A percentile compares a stretch with the other conserved stretches of the same genome.
phyloP scores from a whole-genome alignment of 2,888 invertebrate species.

The Chorisops tibialis region DNA sequence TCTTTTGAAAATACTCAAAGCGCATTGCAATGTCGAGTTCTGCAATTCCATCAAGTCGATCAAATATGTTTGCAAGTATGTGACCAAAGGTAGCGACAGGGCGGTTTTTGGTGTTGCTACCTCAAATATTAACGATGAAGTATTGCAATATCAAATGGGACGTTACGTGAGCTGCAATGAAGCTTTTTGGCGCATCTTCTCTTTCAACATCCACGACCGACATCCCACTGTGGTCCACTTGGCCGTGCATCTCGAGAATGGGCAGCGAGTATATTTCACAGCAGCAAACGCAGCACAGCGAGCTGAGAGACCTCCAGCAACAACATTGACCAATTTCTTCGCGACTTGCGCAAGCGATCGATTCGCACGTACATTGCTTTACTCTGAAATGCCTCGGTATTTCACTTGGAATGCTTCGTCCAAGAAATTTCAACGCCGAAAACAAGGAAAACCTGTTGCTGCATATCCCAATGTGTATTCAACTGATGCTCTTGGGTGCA shows the following conservation, averaged over 20 bases:
- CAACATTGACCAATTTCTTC: constrained; percentile 41
- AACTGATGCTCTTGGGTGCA: constrained; percentile 41
- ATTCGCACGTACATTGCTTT: constrained; percentile 40
- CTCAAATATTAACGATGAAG: constrained; percentile 26
- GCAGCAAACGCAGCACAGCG: constrained; percentile 33
- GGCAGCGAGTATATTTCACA: constrained; percentile 41
- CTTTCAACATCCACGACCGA: constrained; percentile 35
- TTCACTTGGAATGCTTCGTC: constrained; percentile 41
- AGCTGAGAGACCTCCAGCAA: constrained; percentile 30
- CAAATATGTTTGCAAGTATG: constrained; percentile 39
- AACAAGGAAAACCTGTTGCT: constrained; percentile 39
- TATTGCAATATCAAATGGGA: constrained; percentile 10
- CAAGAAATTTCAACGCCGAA: constrained; percentile 42
- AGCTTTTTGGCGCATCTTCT: constrained; percentile 32
- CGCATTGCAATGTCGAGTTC: constrained; percentile 45
- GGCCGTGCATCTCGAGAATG: constrained; percentile 28
- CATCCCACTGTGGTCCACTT: constrained; percentile 33
- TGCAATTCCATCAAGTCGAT: too few species aligned
- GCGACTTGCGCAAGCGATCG: constrained; percentile 39
- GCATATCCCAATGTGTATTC: constrained; percentile 39
- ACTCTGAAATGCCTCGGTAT: constrained; percentile 40
- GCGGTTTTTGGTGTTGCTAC: constrained; percentile 30
- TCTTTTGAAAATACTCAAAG: constrained; percentile 37
- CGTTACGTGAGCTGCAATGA: constrained; percentile 11
- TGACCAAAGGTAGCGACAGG: constrained; percentile 31